A percentile compares a stretch with the other conserved stretches of the same genome.
phyloP scores from a whole-genome alignment of 2,113 vertebrate species.

The Myxocyprinus asiaticus region DNA sequence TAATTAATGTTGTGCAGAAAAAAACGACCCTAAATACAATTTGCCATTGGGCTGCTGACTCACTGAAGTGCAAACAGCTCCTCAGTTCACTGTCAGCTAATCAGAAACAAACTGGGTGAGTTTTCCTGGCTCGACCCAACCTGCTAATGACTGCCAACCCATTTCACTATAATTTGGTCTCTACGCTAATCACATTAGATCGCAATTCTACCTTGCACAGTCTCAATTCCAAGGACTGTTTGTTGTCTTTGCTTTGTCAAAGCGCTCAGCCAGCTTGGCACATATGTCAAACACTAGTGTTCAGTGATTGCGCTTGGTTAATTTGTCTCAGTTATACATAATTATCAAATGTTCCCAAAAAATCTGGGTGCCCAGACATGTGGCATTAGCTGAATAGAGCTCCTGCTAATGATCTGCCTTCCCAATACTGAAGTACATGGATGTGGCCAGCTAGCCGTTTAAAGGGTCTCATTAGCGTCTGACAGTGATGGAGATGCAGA shows the following conservation, averaged over 20 bases:
- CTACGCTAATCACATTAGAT: slow-evolving; percentile 39
- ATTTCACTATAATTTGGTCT: slow-evolving; percentile 31
- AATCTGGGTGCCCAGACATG: slow-evolving; percentile 16
- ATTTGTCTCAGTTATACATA: slow-evolving; percentile 37
- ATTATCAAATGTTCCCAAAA: slow-evolving; percentile 36
- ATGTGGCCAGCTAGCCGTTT: slow-evolving; percentile 43
- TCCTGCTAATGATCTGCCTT: slow-evolving; percentile 25
- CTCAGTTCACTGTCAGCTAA: slow-evolving; percentile 22
- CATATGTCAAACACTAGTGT: slow-evolving; percentile 38
- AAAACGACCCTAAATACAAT: slow-evolving; percentile 15
- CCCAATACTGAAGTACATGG: slow-evolving; percentile 46
- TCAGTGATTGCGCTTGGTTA: slow-evolving; percentile 32
- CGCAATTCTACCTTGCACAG: slow-evolving; percentile 6
- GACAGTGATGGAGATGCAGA: slow-evolving; percentile 59
- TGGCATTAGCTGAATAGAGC: slow-evolving; percentile 1
- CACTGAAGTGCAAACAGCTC: slow-evolving; percentile 37
- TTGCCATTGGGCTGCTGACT: slow-evolving; percentile 30
- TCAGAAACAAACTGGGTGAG: slow-evolving; percentile 36
- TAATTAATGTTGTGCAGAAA: slow-evolving; percentile 47
- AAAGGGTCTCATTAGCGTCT: slow-evolving; percentile 57
- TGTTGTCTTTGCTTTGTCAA: slow-evolving; percentile 27
- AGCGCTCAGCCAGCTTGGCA: background rate
- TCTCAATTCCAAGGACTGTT: slow-evolving; percentile 21
- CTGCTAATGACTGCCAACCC: slow-evolving; percentile 42
- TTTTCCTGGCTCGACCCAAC: slow-evolving; percentile 31